These are phyloP conservation scores for Camponotus vicinus DNA, from an alignment of 1,140 invertebrate species.

Conservation along the genomic window DNA sequence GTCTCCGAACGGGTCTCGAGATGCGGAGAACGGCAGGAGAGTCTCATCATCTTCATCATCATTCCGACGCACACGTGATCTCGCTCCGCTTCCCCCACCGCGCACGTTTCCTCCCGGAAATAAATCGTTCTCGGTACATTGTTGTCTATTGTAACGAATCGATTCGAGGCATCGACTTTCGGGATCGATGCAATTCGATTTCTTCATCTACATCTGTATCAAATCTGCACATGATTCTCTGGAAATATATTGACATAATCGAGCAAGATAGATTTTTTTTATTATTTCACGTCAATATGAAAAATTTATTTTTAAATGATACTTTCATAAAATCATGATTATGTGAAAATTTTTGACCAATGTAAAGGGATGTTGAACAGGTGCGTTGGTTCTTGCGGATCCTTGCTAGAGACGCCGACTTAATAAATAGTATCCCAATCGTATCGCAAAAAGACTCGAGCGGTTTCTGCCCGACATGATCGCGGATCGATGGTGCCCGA, in stretches of 20 bases:
- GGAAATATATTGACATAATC: not conserved
- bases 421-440: slow-evolving; percentile 39
- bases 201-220: not conserved
- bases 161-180: slow-evolving; percentile 1
- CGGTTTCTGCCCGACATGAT: slow-evolving; percentile 8
- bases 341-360: not conserved
- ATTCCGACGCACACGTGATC: slow-evolving; percentile 58
- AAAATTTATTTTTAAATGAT: not conserved
- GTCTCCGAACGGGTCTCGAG: slow-evolving; percentile 13
- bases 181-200: too few relatives aligned
- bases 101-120: not conserved
- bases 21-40: not conserved
- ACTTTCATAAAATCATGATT: not conserved
- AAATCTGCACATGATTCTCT: not conserved
- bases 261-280: too few relatives aligned
- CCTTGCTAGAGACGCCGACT: not conserved
- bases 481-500: slow-evolving; percentile 26
- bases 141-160: slow-evolving; percentile 10
- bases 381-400: not conserved
- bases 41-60: slow-evolving; percentile 71
- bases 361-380: not conserved
- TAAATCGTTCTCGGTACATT: slow-evolving; percentile 27
- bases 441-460: not conserved
- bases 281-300: not conserved
- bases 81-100: slow-evolving; percentile 61